These are phyloP conservation scores for Hucho hucho DNA, from an alignment of 2,113 vertebrate species.

Conservation along the genomic window DNA sequence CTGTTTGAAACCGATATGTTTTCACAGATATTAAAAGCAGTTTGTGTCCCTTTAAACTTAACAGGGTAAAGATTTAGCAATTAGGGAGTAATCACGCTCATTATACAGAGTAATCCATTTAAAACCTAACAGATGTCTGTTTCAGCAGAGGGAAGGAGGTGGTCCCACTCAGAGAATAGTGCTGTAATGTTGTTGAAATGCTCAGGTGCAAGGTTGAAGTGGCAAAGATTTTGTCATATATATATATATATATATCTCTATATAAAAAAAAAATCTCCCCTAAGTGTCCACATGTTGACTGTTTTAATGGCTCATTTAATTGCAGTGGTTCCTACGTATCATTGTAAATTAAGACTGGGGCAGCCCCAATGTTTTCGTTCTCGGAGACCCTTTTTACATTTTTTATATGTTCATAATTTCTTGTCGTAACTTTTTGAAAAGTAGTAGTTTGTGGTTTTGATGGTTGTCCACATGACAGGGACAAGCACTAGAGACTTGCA, in stretches of 20 bases:
- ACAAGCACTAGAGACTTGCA: conserved; percentile 22
- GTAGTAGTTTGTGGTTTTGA: conserved; percentile 1
- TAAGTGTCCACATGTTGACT: conserved; percentile 77
- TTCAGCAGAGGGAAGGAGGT: conserved; percentile 54
- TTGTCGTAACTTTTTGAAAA: not conserved
- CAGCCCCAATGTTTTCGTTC: conserved; percentile 39
- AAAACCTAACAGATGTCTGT: conserved; percentile 81
- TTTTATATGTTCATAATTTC: conserved; percentile 17
- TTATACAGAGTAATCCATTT: conserved; percentile 80
- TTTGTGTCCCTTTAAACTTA: conserved; percentile 77
- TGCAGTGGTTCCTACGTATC: conserved; percentile 64
- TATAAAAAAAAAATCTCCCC: too few relatives aligned
- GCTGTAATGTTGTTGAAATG: conserved; percentile 69
- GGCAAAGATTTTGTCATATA: conserved; percentile 48
- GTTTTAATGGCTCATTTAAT: conserved; percentile 77
- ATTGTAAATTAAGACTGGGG: conserved; percentile 66
- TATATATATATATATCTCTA: not conserved
- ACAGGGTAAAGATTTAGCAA: conserved; percentile 79
- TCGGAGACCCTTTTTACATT: conserved; percentile 17
- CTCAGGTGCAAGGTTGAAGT: conserved; percentile 76
- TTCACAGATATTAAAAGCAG: conserved; percentile 76
- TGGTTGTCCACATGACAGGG: conserved; percentile 26
- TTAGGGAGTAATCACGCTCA: conserved; percentile 79
- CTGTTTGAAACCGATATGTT: conserved; percentile 74
- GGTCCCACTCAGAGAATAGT: conserved; percentile 67